Evolutionary conservation across 2,888 invertebrate species (phyloP).

Genomic region (Oasisia sp.): DNA sequence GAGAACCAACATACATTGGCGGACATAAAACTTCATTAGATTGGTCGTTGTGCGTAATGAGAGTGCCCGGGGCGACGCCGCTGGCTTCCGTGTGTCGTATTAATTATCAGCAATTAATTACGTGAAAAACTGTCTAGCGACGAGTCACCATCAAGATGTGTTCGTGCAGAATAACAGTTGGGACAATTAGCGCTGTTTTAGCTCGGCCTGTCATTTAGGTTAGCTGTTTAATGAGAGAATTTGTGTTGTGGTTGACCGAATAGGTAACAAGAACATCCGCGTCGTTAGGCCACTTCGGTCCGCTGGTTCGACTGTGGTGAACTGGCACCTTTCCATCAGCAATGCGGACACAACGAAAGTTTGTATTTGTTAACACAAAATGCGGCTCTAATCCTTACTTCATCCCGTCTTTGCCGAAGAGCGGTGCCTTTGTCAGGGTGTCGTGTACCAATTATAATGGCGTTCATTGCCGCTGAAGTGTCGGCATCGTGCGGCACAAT

Average conservation of each 20-base stretch:
- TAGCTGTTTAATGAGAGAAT: not conserved
- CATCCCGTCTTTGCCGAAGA: not conserved
- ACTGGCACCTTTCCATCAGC: not conserved
- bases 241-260: not conserved
- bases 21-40: not conserved
- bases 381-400: not conserved
- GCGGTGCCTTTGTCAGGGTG: too few relatives aligned
- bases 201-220: not conserved
- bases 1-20: not conserved
- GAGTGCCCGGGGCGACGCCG: not conserved
- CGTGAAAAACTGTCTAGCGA: not conserved
- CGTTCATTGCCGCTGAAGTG: not conserved
- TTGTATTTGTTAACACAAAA: not conserved
- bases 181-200: not conserved
- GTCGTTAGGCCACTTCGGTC: not conserved
- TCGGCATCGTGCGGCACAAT: not conserved
- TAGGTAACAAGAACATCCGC: not conserved
- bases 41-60: not conserved
- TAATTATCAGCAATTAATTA: slow-evolving; percentile 3
- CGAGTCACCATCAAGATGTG: not conserved
- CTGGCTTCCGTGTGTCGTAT: not conserved
- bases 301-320: not conserved
- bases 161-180: not conserved
- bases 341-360: not conserved
- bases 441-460: too few relatives aligned